Evolutionary conservation across 1,140 invertebrate species (phyloP).

Genomic region (Amphibalanus amphitrite): DNA sequence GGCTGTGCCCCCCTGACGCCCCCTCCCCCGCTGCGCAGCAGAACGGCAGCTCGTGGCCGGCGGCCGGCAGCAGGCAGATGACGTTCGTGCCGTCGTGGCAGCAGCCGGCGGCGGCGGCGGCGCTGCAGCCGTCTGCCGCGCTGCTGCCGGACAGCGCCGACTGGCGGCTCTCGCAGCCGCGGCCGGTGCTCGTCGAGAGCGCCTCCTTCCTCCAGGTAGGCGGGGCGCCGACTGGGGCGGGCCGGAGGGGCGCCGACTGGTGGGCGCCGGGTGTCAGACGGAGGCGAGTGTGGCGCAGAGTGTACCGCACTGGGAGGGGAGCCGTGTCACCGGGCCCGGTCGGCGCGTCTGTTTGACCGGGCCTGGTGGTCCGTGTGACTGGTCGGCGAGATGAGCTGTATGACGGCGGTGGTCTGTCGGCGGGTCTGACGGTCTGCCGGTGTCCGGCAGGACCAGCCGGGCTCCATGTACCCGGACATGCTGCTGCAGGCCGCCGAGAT

Average conservation of each 20-base stretch:
- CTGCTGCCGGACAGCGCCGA: background rate
- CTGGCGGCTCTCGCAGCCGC: background rate
- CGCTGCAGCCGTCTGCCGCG: background rate
- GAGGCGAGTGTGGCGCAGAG: no score
- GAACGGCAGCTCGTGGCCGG: background rate
- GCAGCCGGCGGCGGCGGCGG: background rate
- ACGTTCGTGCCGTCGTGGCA: slow-evolving; percentile 3
- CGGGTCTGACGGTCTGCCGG: background rate
- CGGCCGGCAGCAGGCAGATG: slow-evolving; percentile 8
- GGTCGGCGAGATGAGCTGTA: no score
- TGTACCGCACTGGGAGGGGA: no score
- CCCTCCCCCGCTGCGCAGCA: background rate
- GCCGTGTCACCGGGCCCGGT: no score
- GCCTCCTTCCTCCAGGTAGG: background rate
- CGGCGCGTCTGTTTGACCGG: no score
- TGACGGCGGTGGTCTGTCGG: background rate
- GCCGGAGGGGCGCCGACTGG: no score
- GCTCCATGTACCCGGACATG: slow-evolving; percentile 3
- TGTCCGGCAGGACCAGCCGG: slow-evolving; percentile 2
- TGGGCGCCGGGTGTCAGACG: no score
- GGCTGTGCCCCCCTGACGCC: background rate
- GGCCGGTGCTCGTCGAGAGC: slow-evolving; percentile 5
- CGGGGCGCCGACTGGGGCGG: no score
- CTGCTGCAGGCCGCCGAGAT: slow-evolving; percentile 2
- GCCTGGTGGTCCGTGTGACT: no score